Evolutionary conservation across 2,888 invertebrate genomes (phyloP), one percentile per base, ranked within the genome.

Genomic region (Dryobotodes eremita): DNA sequence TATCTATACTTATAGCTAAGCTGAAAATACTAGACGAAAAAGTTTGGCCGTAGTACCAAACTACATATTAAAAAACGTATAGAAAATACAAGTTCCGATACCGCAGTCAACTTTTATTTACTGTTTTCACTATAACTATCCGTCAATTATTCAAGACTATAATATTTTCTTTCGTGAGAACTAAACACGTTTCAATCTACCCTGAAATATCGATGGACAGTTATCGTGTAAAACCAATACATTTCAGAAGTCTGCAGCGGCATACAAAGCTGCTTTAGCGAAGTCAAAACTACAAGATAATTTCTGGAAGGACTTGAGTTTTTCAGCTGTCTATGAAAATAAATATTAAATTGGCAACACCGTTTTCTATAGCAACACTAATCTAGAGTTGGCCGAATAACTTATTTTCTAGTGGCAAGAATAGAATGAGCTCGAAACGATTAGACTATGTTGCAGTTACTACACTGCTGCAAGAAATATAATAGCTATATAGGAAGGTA

Each of bases 401-500:
- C 89, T 88, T 89, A 89, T 88, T 71, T 79, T 77, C 91, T 92
- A 92, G 85, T 94, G 94, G 94, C 94, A 93, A 94, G 93, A 92
- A 89, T 91, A 86, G 88, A 87, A 90, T 92, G 93, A 93, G 94
- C 94, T 89, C 88, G 87, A 89, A 88, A 89, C 84, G 78, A 89
- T 86, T 79, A 83, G 71, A 84, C 82, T 88, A 85, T 79, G 81
- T 86, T 88, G 89, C 88, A 87, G 80, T 78, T 65, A 75, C 80
- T 88, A 89, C 57, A 75, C 75, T 85, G 82, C 80, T 78, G 86
- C 79, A 89, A 83, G 77, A 77, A 83, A 74, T 81, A 75, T 80
- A 73, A 73, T 71, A 62, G 66, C 71, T 80, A 36, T 36, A 36
- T 36, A 64, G 66, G 59, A 75, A 71, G 80, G 76, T 83, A 75